Base-by-base conservation (phyloP, 92 coral and sea anemone species). In the Chrysogorgia sp. region DNA sequence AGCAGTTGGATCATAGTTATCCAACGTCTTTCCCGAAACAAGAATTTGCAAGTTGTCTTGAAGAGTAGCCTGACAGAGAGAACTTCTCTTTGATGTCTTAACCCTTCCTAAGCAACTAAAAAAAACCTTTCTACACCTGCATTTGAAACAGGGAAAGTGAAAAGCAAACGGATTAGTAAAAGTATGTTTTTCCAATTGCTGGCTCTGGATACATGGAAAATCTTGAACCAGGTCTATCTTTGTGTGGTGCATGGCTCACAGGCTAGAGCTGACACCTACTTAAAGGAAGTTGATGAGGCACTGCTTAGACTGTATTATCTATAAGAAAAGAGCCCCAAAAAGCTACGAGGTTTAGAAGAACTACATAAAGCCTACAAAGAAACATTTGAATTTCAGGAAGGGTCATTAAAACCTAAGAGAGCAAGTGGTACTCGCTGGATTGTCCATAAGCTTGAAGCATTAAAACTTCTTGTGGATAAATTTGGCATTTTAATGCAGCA, bases 241-340 rank as follows among this genome's bases (percentile, higher is more conserved):
- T 66, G 31, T n/a, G 49, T 63, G 82, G 82, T 75, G 82, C 58
- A 76, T 76, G 21, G 87, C 77, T 53, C 82, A 83, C 64, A 41
- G 82, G 17, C 71, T 83, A 12, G 82, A 83, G 72, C 34, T 76
- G 53, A 70, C 83, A 64, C 62, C 0, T 83, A 65, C 41, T 83
- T 83, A 48, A 83, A 83, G 35, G 77, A 83, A 68, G 83, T 83
- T 55, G 82, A 83, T 58, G 77, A 75, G 48, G 61, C 68, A 20
- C 55, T 83, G 22, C 37, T 40, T n/a, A 66, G 82, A 45, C 34
- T 65, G 63, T 75, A 75, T 66, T 58, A 83, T 59, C 26, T 64
- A 26, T 76, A 83, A n/a, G 83, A 83, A 34, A 76, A 83, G n/a
- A 75, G 82, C 23, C 86, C 82, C 34, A 82, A 32, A 63, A 82